Evolutionary conservation across 2,113 vertebrate genomes (phyloP), one percentile per base, ranked within the genome.

Genomic region (Coptodon bakossiorum): DNA sequence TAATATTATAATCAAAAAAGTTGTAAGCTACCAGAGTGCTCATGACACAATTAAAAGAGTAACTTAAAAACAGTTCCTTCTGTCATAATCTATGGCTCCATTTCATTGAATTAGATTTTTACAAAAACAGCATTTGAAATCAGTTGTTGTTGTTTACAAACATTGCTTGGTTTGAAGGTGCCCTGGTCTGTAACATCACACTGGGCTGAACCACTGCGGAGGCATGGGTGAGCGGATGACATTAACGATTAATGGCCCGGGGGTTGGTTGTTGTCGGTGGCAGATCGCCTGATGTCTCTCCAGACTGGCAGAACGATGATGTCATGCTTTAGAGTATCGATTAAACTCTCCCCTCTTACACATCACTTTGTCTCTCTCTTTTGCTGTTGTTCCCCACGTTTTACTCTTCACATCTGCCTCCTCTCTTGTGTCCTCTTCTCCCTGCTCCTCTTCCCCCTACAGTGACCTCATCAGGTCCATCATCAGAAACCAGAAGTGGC

Each of bases 261-360:
- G 89, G 85, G 93, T 85, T 90, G 89, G 88, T 92, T 92, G 91
- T 93, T 92, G 92, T 93, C 73, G 38, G 91, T 95, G 93, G 94
- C 93, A 92, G 84, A 92, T 89, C 9, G 90, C 93, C 93, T 84
- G 82, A 85, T 68, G 81, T 93, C 94, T 91, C 92, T 90, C 83
- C 88, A 92, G 93, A 92, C 90, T 34, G 48, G 71, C 90, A 94
- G 86, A 91, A 88, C 45, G 56, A 90, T 96, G 95, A 96, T 95
- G 94, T 96, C 94, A 96, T 94, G 88, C 86, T 93, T 94, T 83
- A 89, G 86, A 79, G 80, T 92, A 94, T 96, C 34, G 83, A 96
- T 96, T 91, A 91, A 91, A 92, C 89, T 92, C 92, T 90, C 27
- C 43, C 34, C 63, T 87, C 68, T 27, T 90, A 90, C 88, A 29